These are phyloP conservation scores for Ahaetulla prasina DNA, from an alignment of 2,113 vertebrate genomes.

Conservation along the genomic window DNA sequence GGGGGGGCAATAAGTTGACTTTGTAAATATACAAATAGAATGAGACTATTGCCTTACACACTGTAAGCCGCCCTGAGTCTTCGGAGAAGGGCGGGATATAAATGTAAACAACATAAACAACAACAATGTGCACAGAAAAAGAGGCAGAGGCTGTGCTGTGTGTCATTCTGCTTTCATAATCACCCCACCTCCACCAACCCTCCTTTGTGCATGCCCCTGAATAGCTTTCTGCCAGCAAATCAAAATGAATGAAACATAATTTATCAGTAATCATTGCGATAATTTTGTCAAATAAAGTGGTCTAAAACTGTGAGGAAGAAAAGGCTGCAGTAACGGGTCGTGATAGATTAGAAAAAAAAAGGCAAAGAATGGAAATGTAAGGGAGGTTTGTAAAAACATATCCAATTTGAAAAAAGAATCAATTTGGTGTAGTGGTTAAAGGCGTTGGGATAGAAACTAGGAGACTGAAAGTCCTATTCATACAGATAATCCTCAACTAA, in stretches of 20 bases:
- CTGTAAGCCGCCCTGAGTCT: no score
- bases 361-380: not conserved
- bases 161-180: not conserved
- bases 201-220: not conserved
- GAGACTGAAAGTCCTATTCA: not conserved
- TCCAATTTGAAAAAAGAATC: not conserved
- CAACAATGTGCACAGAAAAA: not conserved
- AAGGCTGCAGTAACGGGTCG: not conserved
- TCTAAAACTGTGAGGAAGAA: not conserved
- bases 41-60: no score
- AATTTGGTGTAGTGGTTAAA: not conserved
- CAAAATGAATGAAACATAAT: not conserved
- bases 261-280: not conserved
- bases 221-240: not conserved
- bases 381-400: not conserved
- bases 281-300: not conserved
- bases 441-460: not conserved
- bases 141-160: not conserved
- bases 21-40: no score
- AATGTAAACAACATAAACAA: no score
- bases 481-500: not conserved
- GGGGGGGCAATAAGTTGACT: no score
- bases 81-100: no score
- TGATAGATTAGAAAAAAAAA: not conserved
- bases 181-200: not conserved